Base-by-base conservation (phyloP, 2,888 invertebrate species). In the Phalera bucephala region DNA sequence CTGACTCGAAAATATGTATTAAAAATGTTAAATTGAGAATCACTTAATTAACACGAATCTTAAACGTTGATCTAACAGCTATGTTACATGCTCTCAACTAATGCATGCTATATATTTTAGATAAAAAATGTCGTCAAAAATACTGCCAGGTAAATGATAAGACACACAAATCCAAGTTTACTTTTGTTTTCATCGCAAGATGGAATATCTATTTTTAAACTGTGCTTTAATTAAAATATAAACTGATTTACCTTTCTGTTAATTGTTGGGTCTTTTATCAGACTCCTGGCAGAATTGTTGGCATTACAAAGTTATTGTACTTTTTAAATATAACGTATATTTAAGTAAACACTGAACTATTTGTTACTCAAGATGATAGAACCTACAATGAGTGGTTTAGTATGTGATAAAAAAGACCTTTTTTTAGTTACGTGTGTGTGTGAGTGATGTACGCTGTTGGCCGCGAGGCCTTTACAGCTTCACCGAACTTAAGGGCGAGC, bases 51-150 rank as follows among this genome's bases (percentile, higher is more conserved):
- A 67, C 45, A 58, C 46, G 63, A 67, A 61, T 63, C 49, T 59
- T 67, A 55, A 54, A 62, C 37, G 32, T 51, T 37, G 29, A 44
- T 54, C 58, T 64, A 66, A 56, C 28, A 48, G 72, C 69, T 72
- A 73, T 65, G 28, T 48, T 67, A 72, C 71, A 74, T 54, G 68
- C 68, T 40, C 45, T 34, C 30, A 52, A 48, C 56, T 65, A 63
- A 52, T 29, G 52, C 56, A 66, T 63, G 53, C 50, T 49, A 49
- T 31, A 31, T 51, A 56, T 58, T 51, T 47, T 33, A 38, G 47
- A 51, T 45, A 47, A 43, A 45, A 41, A 27, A 35, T 44, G 31
- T 25, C 31, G 19, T 32, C 31, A 44, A 20, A 45, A 44, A 25
- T 46, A 52, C 44, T 42, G 14, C 41, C 49, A 53, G 47, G 30